These are phyloP conservation scores for Trachelus stipa DNA, from an alignment of 2,888 invertebrate species.

Conservation along the genomic window DNA sequence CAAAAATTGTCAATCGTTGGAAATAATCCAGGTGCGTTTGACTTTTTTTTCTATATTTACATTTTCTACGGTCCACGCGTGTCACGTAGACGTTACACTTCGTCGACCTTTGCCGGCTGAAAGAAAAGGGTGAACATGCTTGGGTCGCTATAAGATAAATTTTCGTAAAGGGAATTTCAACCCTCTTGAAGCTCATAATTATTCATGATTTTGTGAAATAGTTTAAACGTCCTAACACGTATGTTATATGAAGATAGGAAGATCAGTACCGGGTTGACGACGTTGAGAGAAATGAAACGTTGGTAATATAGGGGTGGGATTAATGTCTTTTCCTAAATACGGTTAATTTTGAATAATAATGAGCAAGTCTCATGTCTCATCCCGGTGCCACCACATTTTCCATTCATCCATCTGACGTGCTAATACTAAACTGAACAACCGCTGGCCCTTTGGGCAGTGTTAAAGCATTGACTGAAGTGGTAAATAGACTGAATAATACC, in stretches of 20 bases:
- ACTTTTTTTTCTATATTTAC: not conserved
- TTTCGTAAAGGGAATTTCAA: not conserved
- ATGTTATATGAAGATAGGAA: constrained; percentile 2
- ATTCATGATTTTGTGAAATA: constrained; percentile 3
- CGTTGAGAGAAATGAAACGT: not conserved
- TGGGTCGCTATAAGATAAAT: not conserved
- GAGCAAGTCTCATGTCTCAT: not conserved
- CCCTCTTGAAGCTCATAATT: not conserved
- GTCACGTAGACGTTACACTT: not conserved
- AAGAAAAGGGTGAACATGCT: not conserved
- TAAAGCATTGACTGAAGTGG: not conserved
- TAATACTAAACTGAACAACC: not conserved
- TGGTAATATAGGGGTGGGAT: not conserved
- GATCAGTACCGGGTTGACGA: constrained; percentile 1
- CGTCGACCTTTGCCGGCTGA: not conserved
- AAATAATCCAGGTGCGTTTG: not conserved
- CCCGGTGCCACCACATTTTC: no score
- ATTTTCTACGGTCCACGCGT: not conserved
- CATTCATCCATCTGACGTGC: not conserved
- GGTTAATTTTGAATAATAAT: constrained; percentile 43
- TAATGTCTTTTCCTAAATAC: constrained; percentile 21
- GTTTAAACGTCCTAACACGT: not conserved
- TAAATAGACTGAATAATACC: no score
- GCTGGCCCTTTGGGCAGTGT: not conserved
- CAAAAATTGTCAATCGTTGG: not conserved